These are phyloP conservation scores for Nettapus auritus DNA, from an alignment of 2,113 vertebrate genomes.

Conservation along the genomic window DNA sequence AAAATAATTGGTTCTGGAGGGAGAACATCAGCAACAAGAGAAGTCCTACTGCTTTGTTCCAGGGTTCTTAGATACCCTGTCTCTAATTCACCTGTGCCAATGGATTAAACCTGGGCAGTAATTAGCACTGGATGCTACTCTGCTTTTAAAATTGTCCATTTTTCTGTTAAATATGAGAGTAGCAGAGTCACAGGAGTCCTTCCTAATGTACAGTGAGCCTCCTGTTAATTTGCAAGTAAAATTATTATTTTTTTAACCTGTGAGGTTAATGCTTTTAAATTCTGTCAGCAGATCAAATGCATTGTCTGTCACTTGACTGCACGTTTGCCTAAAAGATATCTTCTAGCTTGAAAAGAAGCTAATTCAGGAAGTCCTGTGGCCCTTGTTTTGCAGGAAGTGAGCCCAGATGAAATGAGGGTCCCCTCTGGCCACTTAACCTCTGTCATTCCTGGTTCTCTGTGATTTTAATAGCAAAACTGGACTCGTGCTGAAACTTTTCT, in stretches of 20 bases:
- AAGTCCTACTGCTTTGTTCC: neutral
- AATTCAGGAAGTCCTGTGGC: conserved; percentile 35
- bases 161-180: neutral
- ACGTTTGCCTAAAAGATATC: neutral
- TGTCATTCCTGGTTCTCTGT: neutral
- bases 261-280: neutral
- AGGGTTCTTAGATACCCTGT: neutral
- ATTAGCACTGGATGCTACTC: neutral
- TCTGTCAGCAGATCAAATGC: neutral
- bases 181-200: neutral
- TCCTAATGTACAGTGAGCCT: neutral
- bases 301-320: neutral
- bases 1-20: neutral
- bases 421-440: neutral
- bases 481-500: neutral
- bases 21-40: neutral
- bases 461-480: neutral
- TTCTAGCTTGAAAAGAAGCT: neutral
- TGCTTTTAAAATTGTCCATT: neutral
- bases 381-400: conserved; percentile 51
- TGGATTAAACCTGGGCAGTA: neutral
- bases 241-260: neutral
- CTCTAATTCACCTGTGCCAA: neutral
- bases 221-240: neutral
- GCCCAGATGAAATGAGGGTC: conserved; percentile 14